Evolutionary conservation across 2,797 vertebrate species (phyloP), one percentile per base, ranked within the genome.

Genomic region (Merluccius polli): DNA sequence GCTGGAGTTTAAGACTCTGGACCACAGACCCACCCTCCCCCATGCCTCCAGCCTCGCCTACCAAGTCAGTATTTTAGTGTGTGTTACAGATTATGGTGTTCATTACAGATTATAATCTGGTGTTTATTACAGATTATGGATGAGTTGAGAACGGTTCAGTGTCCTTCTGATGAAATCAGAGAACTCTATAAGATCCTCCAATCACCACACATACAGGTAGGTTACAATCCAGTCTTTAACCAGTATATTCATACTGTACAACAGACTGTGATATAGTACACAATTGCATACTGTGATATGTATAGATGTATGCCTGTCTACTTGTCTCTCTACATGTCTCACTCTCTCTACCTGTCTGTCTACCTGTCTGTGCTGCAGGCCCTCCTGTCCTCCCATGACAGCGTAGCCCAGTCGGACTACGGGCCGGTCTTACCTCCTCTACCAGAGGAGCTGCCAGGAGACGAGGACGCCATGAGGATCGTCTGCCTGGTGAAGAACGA

Each of bases 401-500:
- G 89, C 0, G 94, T 98, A 32, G 95, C 96, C 65, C 95, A 94
- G 92, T 94, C 93, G 38, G 95, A 96, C 85, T 98, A 95, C 27
- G 94, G 93, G 10, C 97, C 97, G 0, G 83, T 91, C 9, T 91
- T 98, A 30, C 94, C 95, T 0, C 94, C 95, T 0, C 87, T 97
- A 73, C 95, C 96, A 0, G 94, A 96, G 8, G 91, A 95, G 18
- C 84, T 96, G 74, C 93, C 95, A 3, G 95, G 95, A 70, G 95
- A 94, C 2, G 95, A 98, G 83, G 97, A 98, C 81, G 95, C 95
- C 8, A 92, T 96, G 93, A 94, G 95, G 88, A 96, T 96, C 21
- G 94, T 98, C 52, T 96, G 96, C 82, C 89, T 98, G 85, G 96
- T 97, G 78, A 98, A 98, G 90, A 98, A 97, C 85, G 96, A 97